Conservation (phyloP, 2,888 invertebrate species). For the Eudemis profundana region DNA sequence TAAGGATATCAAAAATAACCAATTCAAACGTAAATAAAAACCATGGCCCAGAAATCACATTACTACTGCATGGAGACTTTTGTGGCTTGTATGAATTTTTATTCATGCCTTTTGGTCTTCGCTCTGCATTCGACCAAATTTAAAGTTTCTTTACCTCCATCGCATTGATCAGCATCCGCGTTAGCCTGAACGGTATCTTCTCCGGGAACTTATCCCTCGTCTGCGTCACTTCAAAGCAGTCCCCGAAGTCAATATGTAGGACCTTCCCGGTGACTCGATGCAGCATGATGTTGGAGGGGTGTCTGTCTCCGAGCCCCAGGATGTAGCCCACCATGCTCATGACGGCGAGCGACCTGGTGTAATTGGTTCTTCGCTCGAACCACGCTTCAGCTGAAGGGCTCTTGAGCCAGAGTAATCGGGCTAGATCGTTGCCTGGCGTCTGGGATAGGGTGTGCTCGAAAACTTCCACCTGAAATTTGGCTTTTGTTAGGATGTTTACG, state of each 20-base stretch:
- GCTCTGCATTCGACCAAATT: no score
- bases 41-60: slow-evolving; percentile 2
- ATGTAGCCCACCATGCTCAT: slow-evolving; percentile 99
- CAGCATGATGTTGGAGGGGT: slow-evolving; percentile 99
- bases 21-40: no score
- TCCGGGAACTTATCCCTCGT: slow-evolving; percentile 99
- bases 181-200: slow-evolving; percentile 98
- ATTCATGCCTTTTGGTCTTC: no score
- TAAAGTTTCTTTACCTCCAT: slow-evolving; percentile 89
- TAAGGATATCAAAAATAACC: no score
- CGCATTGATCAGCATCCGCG: slow-evolving; percentile 98
- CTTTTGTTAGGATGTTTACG: not conserved
- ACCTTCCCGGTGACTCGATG: slow-evolving; percentile 98
- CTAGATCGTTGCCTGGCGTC: slow-evolving; percentile 97
- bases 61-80: no score
- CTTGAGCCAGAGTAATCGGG: slow-evolving; percentile 97
- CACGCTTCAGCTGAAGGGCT: slow-evolving; percentile 99
- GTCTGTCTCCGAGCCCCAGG: slow-evolving; percentile 98
- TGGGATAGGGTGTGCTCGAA: slow-evolving; percentile 98
- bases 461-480: slow-evolving; percentile 89
- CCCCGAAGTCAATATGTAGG: slow-evolving; percentile 99
- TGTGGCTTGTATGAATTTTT: no score
- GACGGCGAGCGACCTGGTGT: slow-evolving; percentile 97
- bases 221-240: slow-evolving; percentile 99
- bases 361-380: slow-evolving; percentile 99